Conservation (phyloP, 1,140 invertebrate genomes). For the Anastrepha ludens region DNA sequence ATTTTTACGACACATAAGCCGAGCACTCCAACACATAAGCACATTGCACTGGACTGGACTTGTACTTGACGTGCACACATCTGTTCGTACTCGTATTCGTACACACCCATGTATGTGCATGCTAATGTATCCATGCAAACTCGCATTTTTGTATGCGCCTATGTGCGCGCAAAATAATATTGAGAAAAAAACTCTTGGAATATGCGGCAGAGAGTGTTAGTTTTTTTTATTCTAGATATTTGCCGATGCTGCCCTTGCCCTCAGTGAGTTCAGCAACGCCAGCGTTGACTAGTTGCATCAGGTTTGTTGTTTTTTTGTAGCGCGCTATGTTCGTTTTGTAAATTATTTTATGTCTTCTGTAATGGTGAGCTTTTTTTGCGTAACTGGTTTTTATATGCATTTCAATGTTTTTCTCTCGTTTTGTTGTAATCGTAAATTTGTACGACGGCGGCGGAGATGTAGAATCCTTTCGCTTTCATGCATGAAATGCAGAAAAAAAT, state of each 20-base stretch:
- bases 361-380: background rate
- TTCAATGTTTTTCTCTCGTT: background rate
- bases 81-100: background rate
- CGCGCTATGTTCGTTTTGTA: background rate
- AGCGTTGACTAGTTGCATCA: conserved; percentile 2
- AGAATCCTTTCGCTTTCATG: conserved; percentile 59
- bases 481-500: conserved; percentile 5
- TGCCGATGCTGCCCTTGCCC: conserved; percentile 1
- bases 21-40: background rate
- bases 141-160: background rate
- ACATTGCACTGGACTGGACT: no score
- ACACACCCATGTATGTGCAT: background rate
- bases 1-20: background rate
- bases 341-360: conserved; percentile 44
- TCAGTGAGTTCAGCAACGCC: background rate
- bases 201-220: background rate
- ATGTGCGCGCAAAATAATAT: background rate
- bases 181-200: conserved; percentile 6
- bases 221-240: background rate
- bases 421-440: conserved; percentile 40
- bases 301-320: background rate
- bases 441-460: background rate
- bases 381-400: conserved; percentile 38
- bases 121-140: background rate
- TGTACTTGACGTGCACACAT: background rate